Evolutionary conservation across 1,140 invertebrate genomes (phyloP).

Genomic region (Samia ricini): DNA sequence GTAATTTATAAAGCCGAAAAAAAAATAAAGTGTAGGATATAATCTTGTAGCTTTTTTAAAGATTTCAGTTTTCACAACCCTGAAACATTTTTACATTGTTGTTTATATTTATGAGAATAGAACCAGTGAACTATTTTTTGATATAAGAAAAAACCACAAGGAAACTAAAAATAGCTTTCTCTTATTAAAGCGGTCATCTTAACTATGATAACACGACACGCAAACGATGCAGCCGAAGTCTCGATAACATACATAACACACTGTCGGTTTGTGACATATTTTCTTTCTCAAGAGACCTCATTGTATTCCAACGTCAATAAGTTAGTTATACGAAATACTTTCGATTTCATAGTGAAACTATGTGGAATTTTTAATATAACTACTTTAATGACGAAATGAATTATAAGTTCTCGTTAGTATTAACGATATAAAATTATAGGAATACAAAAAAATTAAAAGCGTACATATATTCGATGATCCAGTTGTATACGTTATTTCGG

Average conservation of each 20-base stretch:
- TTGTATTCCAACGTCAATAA: not conserved
- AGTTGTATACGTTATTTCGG: not conserved
- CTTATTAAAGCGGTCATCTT: not conserved
- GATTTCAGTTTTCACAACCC: slow-evolving; percentile 9
- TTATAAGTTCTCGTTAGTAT: no score
- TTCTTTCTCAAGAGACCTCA: not conserved
- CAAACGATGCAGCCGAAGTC: not conserved
- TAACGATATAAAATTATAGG: no score
- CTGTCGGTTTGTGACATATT: not conserved
- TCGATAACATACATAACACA: not conserved
- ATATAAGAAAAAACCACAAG: not conserved
- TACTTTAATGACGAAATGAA: no score
- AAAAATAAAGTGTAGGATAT: slow-evolving; percentile 2
- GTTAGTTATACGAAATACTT: not conserved
- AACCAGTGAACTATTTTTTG: not conserved
- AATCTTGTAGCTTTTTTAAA: not conserved
- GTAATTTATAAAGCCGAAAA: slow-evolving; percentile 10
- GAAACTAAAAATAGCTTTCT: not conserved
- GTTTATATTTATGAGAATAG: not conserved
- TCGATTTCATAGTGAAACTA: not conserved
- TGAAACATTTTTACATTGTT: slow-evolving; percentile 1
- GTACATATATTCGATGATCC: not conserved
- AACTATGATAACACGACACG: not conserved
- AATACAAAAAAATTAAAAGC: not conserved
- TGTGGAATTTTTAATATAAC: no score